Conservation (phyloP, 2,797 vertebrate genomes). For the Bucorvus abyssinicus region DNA sequence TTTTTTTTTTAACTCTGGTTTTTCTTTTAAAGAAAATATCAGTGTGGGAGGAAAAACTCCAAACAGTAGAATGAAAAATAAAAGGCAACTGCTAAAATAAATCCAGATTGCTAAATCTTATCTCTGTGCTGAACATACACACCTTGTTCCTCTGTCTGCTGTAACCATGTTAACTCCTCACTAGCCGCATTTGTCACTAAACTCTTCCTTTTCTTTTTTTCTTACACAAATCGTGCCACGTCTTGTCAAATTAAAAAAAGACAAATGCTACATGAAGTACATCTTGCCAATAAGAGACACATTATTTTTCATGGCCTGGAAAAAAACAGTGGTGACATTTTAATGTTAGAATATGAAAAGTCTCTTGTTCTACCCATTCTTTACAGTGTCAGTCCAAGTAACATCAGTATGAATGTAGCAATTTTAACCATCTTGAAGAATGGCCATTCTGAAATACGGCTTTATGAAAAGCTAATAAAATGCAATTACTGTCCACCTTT, state of each 20-base stretch:
- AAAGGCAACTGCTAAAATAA: constrained; percentile 65
- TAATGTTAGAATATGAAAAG: constrained; percentile 33
- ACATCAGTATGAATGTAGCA: not conserved
- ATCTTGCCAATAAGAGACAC: constrained; percentile 35
- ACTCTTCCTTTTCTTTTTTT: constrained; percentile 22
- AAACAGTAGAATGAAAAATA: constrained; percentile 27
- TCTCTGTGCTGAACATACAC: constrained; percentile 29
- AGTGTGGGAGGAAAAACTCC: not conserved
- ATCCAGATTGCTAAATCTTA: constrained; percentile 39
- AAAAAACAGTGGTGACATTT: constrained; percentile 57
- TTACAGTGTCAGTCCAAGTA: constrained; percentile 30
- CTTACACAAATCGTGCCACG: not conserved
- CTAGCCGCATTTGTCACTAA: constrained; percentile 16
- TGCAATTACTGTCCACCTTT: constrained; percentile 60
- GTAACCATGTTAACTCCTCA: constrained; percentile 62
- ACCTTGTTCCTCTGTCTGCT: constrained; percentile 44
- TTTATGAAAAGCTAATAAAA: constrained; percentile 65
- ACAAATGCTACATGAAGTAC: constrained; percentile 46
- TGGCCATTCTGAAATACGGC: constrained; percentile 24
- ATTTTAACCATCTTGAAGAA: not conserved
- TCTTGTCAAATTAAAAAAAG: constrained; percentile 18
- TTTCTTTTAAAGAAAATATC: not conserved
- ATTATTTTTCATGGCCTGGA: constrained; percentile 45
- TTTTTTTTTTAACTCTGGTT: not conserved
- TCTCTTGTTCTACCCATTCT: constrained; percentile 27